phyloP scores from a whole-genome alignment of 2,113 vertebrate species.

The Passerina amoena region DNA sequence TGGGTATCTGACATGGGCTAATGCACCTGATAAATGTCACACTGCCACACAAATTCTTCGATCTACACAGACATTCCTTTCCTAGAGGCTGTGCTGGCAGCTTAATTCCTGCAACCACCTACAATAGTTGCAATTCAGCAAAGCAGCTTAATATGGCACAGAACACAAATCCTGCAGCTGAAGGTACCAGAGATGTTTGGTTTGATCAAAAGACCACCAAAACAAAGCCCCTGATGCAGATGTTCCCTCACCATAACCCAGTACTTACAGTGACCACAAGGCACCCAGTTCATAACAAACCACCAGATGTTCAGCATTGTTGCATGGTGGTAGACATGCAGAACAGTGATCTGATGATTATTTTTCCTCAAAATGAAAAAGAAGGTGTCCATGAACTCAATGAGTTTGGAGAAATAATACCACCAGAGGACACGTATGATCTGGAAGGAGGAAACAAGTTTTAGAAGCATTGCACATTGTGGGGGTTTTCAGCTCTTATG shows the following conservation, averaged over 20 bases:
- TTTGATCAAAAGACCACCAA: neutral
- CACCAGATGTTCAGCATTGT: constrained; percentile 98
- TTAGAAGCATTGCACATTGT: neutral
- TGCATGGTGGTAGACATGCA: constrained; percentile 94
- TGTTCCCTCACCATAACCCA: neutral
- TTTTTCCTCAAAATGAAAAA: constrained; percentile 98
- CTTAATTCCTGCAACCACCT: neutral
- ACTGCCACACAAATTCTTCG: neutral
- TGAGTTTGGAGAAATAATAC: constrained; percentile 99
- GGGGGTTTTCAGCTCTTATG: neutral
- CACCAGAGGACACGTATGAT: constrained; percentile 92
- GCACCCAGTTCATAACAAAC: constrained; percentile 99
- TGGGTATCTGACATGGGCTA: neutral
- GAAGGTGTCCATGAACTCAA: constrained; percentile 99
- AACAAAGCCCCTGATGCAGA: neutral
- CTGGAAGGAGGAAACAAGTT: constrained; percentile 65
- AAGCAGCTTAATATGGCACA: neutral
- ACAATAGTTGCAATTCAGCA: neutral
- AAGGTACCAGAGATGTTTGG: neutral
- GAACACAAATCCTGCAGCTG: neutral
- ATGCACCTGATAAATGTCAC: neutral
- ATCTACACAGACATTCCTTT: neutral
- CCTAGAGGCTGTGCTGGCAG: neutral
- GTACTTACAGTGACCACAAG: constrained; percentile 96
- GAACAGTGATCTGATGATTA: constrained; percentile 93